Percentiles rank a stretch among this genome's conserved stretches.
Evolutionary conservation across 2,888 invertebrate species (phyloP).

Genomic region (Heliconius charithonia): DNA sequence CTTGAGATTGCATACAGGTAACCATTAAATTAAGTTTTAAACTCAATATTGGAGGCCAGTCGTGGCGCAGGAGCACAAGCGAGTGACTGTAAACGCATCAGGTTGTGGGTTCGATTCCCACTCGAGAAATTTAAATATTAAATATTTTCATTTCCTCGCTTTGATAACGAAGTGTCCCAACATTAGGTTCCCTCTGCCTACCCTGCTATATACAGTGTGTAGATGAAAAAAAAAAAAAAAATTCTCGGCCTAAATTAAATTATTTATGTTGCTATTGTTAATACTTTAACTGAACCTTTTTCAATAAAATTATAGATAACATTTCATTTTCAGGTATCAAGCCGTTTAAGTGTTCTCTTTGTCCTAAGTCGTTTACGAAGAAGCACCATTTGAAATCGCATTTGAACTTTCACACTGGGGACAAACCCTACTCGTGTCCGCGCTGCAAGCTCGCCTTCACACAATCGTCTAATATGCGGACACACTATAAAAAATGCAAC

Average conservation of each 20-base stretch:
- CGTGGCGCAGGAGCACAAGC: no score
- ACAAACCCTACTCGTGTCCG: slow-evolving; percentile 87
- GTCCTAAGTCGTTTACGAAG: slow-evolving; percentile 92
- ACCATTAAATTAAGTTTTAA: not conserved
- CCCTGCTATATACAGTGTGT: no score
- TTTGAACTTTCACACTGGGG: slow-evolving; percentile 92
- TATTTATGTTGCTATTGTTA: not conserved
- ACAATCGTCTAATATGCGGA: slow-evolving; percentile 94
- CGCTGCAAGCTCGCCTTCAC: slow-evolving; percentile 90
- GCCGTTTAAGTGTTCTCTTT: slow-evolving; percentile 87
- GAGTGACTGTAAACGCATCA: no score
- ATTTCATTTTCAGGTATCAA: slow-evolving; percentile 85
- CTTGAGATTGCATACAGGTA: slow-evolving; percentile 89
- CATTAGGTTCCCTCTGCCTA: no score
- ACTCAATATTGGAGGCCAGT: not conserved
- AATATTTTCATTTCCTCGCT: not conserved
- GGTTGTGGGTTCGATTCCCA: no score
- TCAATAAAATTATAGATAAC: not conserved
- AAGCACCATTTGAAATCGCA: slow-evolving; percentile 94
- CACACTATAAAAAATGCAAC: slow-evolving; percentile 91
- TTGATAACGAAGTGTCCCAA: no score
- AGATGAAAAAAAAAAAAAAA: no score
- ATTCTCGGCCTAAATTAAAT: no score
- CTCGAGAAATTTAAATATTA: not conserved
- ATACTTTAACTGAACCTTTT: not conserved